These are phyloP conservation scores for Cacatua alba DNA, from an alignment of 2,113 vertebrate genomes.

Conservation along the genomic window DNA sequence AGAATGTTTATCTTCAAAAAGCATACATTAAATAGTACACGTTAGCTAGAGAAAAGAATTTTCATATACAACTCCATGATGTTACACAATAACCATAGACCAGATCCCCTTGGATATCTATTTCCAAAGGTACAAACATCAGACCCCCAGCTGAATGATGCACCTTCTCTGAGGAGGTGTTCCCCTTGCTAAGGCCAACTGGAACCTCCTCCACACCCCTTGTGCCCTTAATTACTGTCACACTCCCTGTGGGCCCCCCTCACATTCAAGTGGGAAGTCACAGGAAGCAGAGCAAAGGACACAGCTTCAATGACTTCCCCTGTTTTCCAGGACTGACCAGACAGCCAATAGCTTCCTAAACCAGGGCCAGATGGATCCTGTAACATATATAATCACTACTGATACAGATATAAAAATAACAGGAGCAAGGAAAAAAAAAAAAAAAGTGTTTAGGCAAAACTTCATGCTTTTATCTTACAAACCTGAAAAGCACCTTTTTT, in stretches of 20 bases:
- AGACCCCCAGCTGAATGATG: neutral
- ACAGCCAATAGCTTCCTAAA: neutral
- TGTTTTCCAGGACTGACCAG: neutral
- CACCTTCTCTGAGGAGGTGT: neutral
- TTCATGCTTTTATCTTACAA: neutral
- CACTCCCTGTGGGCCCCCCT: neutral
- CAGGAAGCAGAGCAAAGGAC: neutral
- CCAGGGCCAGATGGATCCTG: neutral
- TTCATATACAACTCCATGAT: neutral
- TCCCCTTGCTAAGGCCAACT: neutral
- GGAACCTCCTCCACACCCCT: neutral
- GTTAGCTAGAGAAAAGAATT: neutral
- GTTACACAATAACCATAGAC: neutral
- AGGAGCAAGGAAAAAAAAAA: too few relatives aligned
- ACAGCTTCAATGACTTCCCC: neutral
- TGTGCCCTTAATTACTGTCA: neutral
- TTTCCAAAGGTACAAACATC: neutral
- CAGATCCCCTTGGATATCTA: neutral
- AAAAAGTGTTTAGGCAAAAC: neutral
- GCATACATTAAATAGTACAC: neutral
- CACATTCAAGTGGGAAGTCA: fast-evolving
- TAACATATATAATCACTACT: neutral
- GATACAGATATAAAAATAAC: neutral
- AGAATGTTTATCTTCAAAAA: neutral
- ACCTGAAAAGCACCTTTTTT: neutral